Base-by-base conservation (phyloP, 2,888 invertebrate genomes). In the Lymantria dispar region DNA sequence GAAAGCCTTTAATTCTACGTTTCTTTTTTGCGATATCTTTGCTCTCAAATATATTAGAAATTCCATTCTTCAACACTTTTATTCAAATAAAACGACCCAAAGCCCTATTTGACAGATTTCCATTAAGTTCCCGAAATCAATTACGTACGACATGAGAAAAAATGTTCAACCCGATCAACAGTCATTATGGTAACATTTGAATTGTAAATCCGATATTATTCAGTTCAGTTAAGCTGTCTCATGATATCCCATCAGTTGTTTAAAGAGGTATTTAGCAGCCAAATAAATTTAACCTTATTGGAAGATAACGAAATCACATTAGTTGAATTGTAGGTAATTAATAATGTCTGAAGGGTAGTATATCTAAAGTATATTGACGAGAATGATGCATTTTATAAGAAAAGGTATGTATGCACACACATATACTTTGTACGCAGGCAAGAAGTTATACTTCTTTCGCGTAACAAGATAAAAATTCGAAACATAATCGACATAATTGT, bases 181-280 rank as follows among this genome's bases (percentile, higher is more conserved):
- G 60, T 68, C 59, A 70, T 67, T 66, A 64, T 54, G 52, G 52
- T 49, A 43, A 50, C 60, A 68, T 72, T 70, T 63, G 66, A 74
- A 72, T 68, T 72, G 68, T 60, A 67, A 71, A 74, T 70, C 61
- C 46, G 55, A 47, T 60, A 59, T 64, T 64, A 62, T 42, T 11
- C 54, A 55, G 45, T 44, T 54, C 58, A 59, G 45, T 63, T 50
- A 53, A 49, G 51, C 56, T 47, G 52, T 58, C 48, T 45, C 42
- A 29, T 46, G 13, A 22, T 37, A 48, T 55, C 51, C 54, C 39
- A 59, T 66, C 58, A 56, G 54, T 50, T 54, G 58, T 58, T 54
- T 60, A 52, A 41, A 33, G 43, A 52, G 45, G 14, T 52, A 48
- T 55, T 64, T 53, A 58, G 50, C 13, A 43, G 48, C 42, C 41